Conservation (phyloP, 2,797 vertebrate species). For the Muraenolepis orangiensis region DNA sequence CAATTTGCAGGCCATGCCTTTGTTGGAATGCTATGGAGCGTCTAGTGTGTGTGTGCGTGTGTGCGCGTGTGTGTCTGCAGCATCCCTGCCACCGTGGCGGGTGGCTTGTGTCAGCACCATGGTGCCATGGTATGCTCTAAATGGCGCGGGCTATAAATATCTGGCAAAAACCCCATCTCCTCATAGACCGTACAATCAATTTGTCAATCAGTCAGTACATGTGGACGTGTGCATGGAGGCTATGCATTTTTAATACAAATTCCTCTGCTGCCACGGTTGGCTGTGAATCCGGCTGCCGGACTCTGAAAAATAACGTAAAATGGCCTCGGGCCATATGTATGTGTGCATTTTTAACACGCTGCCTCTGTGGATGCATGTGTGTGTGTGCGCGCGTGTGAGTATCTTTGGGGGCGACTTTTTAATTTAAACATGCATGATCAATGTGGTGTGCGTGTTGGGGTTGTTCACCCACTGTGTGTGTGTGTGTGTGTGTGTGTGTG, state of each 20-base stretch:
- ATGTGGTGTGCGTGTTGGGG: not conserved
- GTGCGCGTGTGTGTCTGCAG: too few relatives aligned
- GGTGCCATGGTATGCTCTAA: too few relatives aligned
- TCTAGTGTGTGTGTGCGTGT: too few relatives aligned
- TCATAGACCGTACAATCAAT: not conserved
- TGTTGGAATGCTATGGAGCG: too few relatives aligned
- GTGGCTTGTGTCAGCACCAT: too few relatives aligned
- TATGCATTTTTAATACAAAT: not conserved
- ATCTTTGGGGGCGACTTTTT: not conserved
- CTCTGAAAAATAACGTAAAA: not conserved
- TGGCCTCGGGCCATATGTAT: not conserved
- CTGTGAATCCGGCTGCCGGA: not conserved
- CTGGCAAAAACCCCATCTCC: not conserved
- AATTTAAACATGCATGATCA: not conserved
- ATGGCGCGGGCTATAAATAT: not conserved
- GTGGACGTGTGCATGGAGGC: not conserved
- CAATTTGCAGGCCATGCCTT: too few relatives aligned
- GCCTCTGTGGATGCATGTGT: conserved; percentile 18
- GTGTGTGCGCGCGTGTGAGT: not conserved
- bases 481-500: conserved; percentile 5
- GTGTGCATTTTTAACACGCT: not conserved
- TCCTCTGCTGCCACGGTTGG: not conserved
- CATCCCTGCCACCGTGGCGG: too few relatives aligned
- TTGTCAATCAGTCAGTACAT: not conserved
- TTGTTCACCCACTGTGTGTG: not conserved